Base-by-base conservation (phyloP, 64 coral and sea anemone species). In the Montipora capricornis region DNA sequence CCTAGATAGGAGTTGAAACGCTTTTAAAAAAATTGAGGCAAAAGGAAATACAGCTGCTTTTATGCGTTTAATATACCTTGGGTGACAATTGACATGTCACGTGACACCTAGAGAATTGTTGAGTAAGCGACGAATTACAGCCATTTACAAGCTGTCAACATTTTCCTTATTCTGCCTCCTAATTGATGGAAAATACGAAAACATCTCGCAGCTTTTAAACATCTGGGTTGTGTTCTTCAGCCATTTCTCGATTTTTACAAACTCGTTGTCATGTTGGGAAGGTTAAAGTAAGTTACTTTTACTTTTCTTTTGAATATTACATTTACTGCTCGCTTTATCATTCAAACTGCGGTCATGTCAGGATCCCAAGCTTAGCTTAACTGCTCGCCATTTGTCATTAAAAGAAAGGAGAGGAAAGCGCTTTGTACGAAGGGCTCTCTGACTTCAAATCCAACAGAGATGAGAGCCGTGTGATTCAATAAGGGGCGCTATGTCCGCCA, bases 111-210 rank as follows among this genome's bases (percentile, higher is more conserved):
- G 16, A 17, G 47, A 86, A 86, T 71, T 19, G 44, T 49, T 24
- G 62, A 71, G 66, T 49, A 86, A 86, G 82, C 66, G 62, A 66
- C 82, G 66, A 86, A 86, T 86, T 86, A 86, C 60, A 86, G 9
- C 44, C 17, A 71, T 86, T 78, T 69, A 71, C 82, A n/a, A 70
- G 82, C 61, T 68, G 82, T 86, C 82, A 86, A 73, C 82, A 26
- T 73, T 71, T 83, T 60, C 62, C 46, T 20, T 19, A 44, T 44
- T 8, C n/a, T 6, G 1, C 64, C 15, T 6, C 3, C 46, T 6
- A 47, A 69, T 70, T 44, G 60, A 69, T 51, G 9, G 62, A 11
- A 73, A 69, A 12, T 86, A 71, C 47, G 62, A 68, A 22, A 50
- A 45, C 44, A 22, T 8, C 14, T 14, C 0, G 11, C 61, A 4